Evolutionary conservation across 2,888 invertebrate species (phyloP).

Genomic region (Orthosia cruda): DNA sequence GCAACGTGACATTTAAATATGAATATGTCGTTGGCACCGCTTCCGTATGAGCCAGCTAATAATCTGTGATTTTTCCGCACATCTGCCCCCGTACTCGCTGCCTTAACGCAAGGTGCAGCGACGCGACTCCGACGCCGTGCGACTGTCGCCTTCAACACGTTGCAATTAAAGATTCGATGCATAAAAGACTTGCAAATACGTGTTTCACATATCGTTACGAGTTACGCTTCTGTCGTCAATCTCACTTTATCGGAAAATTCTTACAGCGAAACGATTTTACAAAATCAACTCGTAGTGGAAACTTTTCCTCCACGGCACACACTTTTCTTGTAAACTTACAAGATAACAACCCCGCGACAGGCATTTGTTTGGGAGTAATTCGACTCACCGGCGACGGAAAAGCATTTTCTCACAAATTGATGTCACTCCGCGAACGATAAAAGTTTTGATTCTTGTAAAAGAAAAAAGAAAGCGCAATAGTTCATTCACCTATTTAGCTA

Average conservation of each 20-base stretch:
- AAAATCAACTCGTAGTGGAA: constrained; percentile 64
- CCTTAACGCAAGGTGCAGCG: constrained; percentile 40
- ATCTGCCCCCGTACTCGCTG: constrained; percentile 77
- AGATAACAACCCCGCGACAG: constrained; percentile 84
- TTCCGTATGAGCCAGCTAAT: constrained; percentile 82
- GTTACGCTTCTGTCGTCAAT: constrained; percentile 36
- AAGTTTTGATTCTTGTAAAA: constrained; percentile 84
- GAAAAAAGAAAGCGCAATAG: constrained; percentile 60
- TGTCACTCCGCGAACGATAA: constrained; percentile 83
- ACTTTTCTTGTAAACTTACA: constrained; percentile 82
- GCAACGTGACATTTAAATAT: constrained; percentile 89
- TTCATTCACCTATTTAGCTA: constrained; percentile 52
- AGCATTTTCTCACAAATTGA: constrained; percentile 86
- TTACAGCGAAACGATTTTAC: constrained; percentile 64
- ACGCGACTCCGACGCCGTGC: constrained; percentile 54
- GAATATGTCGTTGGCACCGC: constrained; percentile 85
- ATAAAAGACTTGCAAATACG: constrained; percentile 61
- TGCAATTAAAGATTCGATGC: constrained; percentile 74
- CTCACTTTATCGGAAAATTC: constrained; percentile 48
- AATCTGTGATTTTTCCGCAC: constrained; percentile 90
- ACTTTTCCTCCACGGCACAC: constrained; percentile 72
- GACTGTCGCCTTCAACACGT: constrained; percentile 64
- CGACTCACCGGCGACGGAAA: constrained; percentile 78
- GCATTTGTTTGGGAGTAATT: constrained; percentile 87
- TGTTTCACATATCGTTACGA: constrained; percentile 41